Evolutionary conservation across 2,113 vertebrate species (phyloP).

Genomic region (Paracanthobrama guichenoti): DNA sequence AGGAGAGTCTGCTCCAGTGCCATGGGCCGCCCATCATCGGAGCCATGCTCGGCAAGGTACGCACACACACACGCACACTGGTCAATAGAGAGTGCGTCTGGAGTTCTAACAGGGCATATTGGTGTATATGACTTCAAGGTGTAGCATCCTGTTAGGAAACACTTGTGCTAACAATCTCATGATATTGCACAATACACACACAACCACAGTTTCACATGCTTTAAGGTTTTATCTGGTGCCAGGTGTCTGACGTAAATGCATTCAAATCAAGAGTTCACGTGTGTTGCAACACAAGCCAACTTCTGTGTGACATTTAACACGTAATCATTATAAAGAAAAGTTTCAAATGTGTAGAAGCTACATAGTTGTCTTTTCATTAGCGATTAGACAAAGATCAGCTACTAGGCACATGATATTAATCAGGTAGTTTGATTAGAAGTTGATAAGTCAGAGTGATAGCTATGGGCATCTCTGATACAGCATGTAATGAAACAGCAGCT

Average conservation of each 20-base stretch:
- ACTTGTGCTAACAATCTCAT: slow-evolving; percentile 48
- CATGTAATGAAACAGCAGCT: slow-evolving; percentile 2
- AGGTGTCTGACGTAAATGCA: background rate
- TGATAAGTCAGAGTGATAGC: background rate
- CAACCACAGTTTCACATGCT: slow-evolving; percentile 20
- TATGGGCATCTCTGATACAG: background rate
- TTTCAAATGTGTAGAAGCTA: background rate
- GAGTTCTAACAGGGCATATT: slow-evolving; percentile 55
- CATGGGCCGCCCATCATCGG: slow-evolving; percentile 89
- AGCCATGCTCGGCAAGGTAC: slow-evolving; percentile 89
- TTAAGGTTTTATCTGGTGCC: slow-evolving; percentile 19
- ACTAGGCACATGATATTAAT: background rate
- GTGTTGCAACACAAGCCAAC: background rate
- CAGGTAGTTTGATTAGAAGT: background rate
- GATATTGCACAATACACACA: slow-evolving; percentile 32
- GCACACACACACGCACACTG: background rate
- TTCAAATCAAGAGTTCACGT: slow-evolving; percentile 14
- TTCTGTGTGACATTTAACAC: background rate
- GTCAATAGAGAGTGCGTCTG: slow-evolving; percentile 20
- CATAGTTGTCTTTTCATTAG: background rate
- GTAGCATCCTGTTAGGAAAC: slow-evolving; percentile 64
- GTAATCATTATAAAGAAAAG: background rate
- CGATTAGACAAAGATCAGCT: background rate
- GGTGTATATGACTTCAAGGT: slow-evolving; percentile 57
- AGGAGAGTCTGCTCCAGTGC: slow-evolving; percentile 91